Percentiles rank a stretch among this genome's conserved stretches.
These are phyloP conservation scores for Pharmacophagus antenor DNA, from an alignment of 2,888 invertebrate genomes.

Conservation along the genomic window DNA sequence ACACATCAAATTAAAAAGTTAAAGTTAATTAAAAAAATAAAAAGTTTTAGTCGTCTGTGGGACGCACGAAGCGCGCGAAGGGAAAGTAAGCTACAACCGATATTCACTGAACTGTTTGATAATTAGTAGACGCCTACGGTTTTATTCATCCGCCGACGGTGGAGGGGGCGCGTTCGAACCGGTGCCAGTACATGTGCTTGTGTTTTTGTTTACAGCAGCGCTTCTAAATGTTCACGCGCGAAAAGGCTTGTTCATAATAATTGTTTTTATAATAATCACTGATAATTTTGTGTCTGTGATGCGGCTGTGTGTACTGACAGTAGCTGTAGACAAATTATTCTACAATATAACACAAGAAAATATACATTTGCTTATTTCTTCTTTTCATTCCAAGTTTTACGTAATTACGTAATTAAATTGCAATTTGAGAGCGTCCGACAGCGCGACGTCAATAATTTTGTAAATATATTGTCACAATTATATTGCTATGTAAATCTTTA, in stretches of 20 bases:
- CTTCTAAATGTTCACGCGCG: neutral
- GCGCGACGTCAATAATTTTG: no score
- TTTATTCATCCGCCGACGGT: conserved; percentile 54
- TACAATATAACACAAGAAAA: no score
- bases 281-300: neutral
- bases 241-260: neutral
- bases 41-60: conserved; percentile 30
- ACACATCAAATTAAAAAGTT: conserved; percentile 35
- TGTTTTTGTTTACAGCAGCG: conserved; percentile 36
- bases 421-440: no score
- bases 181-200: conserved; percentile 37
- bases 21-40: conserved; percentile 30
- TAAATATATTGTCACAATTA: no score
- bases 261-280: neutral
- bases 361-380: no score
- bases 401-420: no score
- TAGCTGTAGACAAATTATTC: no score
- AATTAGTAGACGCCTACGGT: conserved; percentile 52
- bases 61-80: conserved; percentile 29
- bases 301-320: no score
- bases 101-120: conserved; percentile 51
- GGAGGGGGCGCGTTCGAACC: conserved; percentile 50
- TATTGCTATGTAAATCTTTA: no score
- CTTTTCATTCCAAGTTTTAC: no score
- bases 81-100: conserved; percentile 29